phyloP scores from a whole-genome alignment of 2,888 invertebrate genomes.

The Apoda limacodes region DNA sequence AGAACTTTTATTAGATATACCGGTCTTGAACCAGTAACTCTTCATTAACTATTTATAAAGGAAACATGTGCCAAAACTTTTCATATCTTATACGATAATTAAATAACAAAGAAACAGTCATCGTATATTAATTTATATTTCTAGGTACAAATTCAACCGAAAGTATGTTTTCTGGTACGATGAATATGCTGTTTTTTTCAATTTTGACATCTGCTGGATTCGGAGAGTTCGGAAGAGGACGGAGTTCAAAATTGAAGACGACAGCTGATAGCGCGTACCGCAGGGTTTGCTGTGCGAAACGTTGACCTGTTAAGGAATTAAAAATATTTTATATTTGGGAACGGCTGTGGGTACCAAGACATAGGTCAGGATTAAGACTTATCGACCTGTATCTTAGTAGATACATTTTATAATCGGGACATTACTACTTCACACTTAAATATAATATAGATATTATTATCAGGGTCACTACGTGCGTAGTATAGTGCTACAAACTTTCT shows the following conservation, averaged over 20 bases:
- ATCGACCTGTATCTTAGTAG: not conserved
- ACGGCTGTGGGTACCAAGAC: constrained; percentile 2
- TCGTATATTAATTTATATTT: no score
- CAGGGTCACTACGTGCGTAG: no score
- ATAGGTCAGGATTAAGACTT: constrained; percentile 3
- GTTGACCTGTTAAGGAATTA: constrained; percentile 11
- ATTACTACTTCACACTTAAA: not conserved
- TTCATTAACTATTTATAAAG: no score
- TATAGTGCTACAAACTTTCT: no score
- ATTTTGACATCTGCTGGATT: constrained; percentile 9
- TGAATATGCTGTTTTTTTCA: constrained; percentile 10
- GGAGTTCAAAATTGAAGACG: constrained; percentile 10
- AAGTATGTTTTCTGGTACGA: constrained; percentile 11
- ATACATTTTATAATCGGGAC: not conserved
- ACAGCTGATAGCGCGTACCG: constrained; percentile 7
- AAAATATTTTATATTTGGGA: constrained; percentile 6
- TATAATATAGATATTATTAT: not conserved
- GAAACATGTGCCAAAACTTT: no score
- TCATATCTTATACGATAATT: no score
- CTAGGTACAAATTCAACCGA: constrained; percentile 10
- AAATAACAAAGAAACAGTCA: no score
- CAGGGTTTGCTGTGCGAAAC: constrained; percentile 11
- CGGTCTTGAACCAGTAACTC: no score
- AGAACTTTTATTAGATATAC: no score
- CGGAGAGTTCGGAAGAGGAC: constrained; percentile 7